phyloP scores from a whole-genome alignment of 2,113 vertebrate genomes.

The Tachuris rubrigastra region DNA sequence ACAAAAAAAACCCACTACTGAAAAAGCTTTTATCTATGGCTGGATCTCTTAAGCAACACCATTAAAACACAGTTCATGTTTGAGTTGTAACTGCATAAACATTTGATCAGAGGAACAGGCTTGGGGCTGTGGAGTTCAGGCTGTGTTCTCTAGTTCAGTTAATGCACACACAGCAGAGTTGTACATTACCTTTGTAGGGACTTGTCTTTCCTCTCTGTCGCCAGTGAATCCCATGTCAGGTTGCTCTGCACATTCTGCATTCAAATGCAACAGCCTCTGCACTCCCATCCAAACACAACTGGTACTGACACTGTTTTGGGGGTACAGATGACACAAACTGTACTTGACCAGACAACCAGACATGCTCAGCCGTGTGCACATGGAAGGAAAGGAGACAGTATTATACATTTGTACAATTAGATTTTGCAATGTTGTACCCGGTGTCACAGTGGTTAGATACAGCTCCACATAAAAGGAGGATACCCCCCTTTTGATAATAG shows the following conservation, averaged over 20 bases:
- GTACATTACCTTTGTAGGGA: not conserved
- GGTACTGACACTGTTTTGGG: not conserved
- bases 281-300: not conserved
- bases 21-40: not conserved
- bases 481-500: not conserved
- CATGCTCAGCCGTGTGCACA: not conserved
- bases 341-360: not conserved
- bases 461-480: fast-evolving
- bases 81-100: not conserved
- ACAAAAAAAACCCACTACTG: not conserved
- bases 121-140: not conserved
- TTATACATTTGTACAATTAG: not conserved
- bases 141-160: not conserved
- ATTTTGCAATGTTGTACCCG: not conserved
- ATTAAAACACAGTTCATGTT: not conserved
- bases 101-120: not conserved
- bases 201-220: not conserved
- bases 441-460: not conserved
- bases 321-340: not conserved
- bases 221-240: not conserved
- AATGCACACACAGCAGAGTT: not conserved
- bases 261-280: not conserved
- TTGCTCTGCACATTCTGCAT: not conserved
- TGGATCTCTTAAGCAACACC: not conserved
- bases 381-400: not conserved